Evolutionary conservation across 2,797 vertebrate genomes (phyloP), one percentile per base, ranked within the genome.

Genomic region (Ctenopoma kingsleyae): DNA sequence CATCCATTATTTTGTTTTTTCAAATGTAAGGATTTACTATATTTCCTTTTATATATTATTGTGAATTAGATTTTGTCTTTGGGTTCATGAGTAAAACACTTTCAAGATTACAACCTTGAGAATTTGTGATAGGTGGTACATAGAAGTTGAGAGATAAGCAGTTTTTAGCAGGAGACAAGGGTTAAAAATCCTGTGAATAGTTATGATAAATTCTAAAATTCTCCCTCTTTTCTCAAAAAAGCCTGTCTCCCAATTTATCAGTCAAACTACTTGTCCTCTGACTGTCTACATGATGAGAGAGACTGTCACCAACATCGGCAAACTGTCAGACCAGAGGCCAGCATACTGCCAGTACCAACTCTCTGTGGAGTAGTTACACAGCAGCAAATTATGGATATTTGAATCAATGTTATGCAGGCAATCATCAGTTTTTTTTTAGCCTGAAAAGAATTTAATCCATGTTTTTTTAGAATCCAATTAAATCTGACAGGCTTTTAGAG

Each of bases 271-370:
- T 63, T 47, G 40, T 7, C 46, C 46, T 58, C 27, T 55, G 30
- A 64, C 48, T 17, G 13, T 55, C 43, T 40, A 61, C 38, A 58
- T 40, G 71, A 77, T 41, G 27, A 43, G 46, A 67, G 41, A 70
- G 44, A 70, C 58, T 61, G 69, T 25, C 61, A 64, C 58, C 44
- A 48, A 44, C 71, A 81, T 69, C 74, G 84, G 67, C 71, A 60
- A 84, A 55, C 75, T 87, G 81, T 87, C 83, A 86, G 57, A 66
- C 19, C 20, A 72, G 78, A 81, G 59, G 71, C 48, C 76, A 0
- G 19, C 2, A 1, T 52, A 67, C 67, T 56, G 67, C 67, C 71
- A 46, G 51, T 13, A 52, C 56, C 56, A 41, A 52, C 52, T 54
- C 58, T 76, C 54, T 40, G 72, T 52, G 41, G 59, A 52, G 50